phyloP scores from a whole-genome alignment of 2,888 invertebrate genomes.

The Dione vanillae region DNA sequence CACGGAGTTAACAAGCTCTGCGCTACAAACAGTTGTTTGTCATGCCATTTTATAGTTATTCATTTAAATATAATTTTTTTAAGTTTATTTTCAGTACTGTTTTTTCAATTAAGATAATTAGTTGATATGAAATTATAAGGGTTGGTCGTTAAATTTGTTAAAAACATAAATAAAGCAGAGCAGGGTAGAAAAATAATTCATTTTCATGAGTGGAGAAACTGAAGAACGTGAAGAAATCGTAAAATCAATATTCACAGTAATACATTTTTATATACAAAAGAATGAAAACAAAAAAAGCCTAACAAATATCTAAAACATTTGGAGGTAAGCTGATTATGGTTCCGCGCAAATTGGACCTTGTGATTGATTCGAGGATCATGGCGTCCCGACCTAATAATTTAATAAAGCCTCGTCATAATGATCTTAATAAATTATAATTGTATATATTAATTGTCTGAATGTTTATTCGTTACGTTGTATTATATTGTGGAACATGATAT shows the following conservation, averaged over 20 bases:
- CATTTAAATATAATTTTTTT: not conserved
- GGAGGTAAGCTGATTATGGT: slow-evolving; percentile 32
- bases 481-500: too few species aligned
- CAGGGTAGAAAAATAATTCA: too few species aligned
- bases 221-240: too few species aligned
- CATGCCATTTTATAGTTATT: slow-evolving; percentile 40
- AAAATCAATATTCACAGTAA: not conserved
- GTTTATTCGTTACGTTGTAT: too few species aligned
- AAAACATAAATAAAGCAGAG: too few species aligned
- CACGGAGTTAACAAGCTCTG: slow-evolving; percentile 34
- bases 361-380: slow-evolving; percentile 26
- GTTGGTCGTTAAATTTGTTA: not conserved
- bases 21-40: slow-evolving; percentile 36
- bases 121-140: not conserved
- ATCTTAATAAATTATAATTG: not conserved
- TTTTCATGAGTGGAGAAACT: too few species aligned
- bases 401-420: not conserved
- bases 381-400: slow-evolving; percentile 12
- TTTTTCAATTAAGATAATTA: slow-evolving; percentile 8
- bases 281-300: not conserved
- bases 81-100: slow-evolving; percentile 6
- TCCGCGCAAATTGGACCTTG: slow-evolving; percentile 19
- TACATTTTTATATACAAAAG: not conserved
- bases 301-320: slow-evolving; percentile 18
- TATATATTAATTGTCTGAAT: not conserved